These are phyloP conservation scores for Rhysida immarginata DNA, from an alignment of 1,140 invertebrate genomes.

Conservation along the genomic window DNA sequence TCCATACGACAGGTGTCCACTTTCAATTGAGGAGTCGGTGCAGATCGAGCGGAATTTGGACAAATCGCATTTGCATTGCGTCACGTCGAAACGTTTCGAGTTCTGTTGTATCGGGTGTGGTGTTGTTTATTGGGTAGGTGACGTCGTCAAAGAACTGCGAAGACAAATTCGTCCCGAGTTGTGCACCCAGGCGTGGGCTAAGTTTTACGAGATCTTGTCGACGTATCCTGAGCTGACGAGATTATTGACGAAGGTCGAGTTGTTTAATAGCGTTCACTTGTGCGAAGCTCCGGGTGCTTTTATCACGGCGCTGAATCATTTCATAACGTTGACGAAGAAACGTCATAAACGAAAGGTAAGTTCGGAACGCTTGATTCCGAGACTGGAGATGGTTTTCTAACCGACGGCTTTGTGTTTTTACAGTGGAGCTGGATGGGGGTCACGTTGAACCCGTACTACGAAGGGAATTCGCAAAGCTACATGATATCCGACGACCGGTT, in stretches of 20 bases:
- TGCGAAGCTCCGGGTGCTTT: slow-evolving; percentile 94
- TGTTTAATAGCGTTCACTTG: slow-evolving; percentile 65
- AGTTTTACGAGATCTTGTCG: slow-evolving; percentile 69
- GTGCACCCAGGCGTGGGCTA: slow-evolving; percentile 56
- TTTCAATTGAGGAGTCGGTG: too few species aligned
- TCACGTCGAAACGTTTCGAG: neutral
- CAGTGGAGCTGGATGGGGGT: slow-evolving; percentile 71
- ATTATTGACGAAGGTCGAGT: slow-evolving; percentile 23
- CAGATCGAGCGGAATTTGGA: neutral
- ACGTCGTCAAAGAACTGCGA: slow-evolving; percentile 45
- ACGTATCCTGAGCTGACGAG: slow-evolving; percentile 45
- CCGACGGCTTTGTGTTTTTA: slow-evolving; percentile 18
- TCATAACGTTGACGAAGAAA: slow-evolving; percentile 37
- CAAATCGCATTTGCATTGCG: neutral
- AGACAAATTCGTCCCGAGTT: slow-evolving; percentile 52
- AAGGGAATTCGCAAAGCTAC: slow-evolving; percentile 51
- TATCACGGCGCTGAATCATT: slow-evolving; percentile 76
- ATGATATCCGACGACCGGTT: slow-evolving; percentile 78
- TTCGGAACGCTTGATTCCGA: too few species aligned
- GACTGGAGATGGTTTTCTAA: slow-evolving; percentile 2
- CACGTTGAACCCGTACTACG: slow-evolving; percentile 81
- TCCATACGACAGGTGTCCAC: too few species aligned
- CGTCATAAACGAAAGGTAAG: too few species aligned
- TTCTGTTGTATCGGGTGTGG: neutral
- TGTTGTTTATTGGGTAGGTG: slow-evolving; percentile 26